Conservation (phyloP, 1,140 invertebrate genomes). For the Drosophila triauraria region DNA sequence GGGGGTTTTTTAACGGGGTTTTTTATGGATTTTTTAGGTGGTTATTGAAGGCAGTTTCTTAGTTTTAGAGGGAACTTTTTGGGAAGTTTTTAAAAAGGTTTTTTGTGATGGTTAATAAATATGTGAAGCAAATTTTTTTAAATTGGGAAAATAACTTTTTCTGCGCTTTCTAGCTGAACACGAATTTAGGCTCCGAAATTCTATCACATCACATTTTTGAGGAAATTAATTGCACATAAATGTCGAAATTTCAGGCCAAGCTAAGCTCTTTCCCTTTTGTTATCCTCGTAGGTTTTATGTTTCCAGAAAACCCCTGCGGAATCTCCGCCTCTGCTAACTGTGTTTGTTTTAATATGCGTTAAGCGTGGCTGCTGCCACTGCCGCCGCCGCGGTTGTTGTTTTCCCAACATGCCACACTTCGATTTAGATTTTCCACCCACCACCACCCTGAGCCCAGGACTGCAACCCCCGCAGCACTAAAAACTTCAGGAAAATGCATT, state of each 20-base stretch:
- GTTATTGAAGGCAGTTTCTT: background rate
- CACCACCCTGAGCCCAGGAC: background rate
- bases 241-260: background rate
- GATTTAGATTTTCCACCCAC: conserved; percentile 34
- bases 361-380: conserved; percentile 43
- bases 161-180: no score
- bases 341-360: conserved; percentile 75
- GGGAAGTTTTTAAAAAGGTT: no score
- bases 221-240: background rate
- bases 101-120: no score
- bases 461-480: conserved; percentile 24
- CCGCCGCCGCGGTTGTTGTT: conserved; percentile 49
- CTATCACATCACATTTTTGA: background rate
- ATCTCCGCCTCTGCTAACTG: conserved; percentile 5
- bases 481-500: conserved; percentile 65
- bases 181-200: no score
- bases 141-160: no score
- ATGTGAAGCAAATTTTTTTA: no score
- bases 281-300: no score
- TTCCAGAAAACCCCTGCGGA: no score
- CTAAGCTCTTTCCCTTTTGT: background rate
- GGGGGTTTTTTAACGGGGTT: no score
- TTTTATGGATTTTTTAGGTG: fast-evolving
- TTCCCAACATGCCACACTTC: conserved; percentile 52
- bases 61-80: no score